Conservation (phyloP, 2,888 invertebrate species). For the Epinotia bilunana region DNA sequence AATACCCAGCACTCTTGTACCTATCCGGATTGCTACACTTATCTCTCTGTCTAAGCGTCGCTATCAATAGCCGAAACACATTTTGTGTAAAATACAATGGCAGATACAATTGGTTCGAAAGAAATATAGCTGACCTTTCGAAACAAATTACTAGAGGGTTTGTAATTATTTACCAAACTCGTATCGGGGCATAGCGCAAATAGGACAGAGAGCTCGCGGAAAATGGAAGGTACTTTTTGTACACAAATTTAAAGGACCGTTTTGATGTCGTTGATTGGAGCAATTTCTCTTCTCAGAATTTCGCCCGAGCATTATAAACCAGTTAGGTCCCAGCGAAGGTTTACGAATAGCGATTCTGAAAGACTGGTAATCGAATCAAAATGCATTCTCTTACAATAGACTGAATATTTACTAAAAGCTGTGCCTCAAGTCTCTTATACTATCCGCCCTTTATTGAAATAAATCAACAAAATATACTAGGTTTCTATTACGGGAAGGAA, state of each 20-base stretch:
- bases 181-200: conserved; percentile 28
- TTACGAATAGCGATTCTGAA: neutral
- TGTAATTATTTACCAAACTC: conserved; percentile 46
- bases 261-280: conserved; percentile 14
- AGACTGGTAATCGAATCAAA: neutral
- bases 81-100: conserved; percentile 40
- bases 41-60: conserved; percentile 4
- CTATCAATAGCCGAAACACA: conserved; percentile 33
- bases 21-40: neutral
- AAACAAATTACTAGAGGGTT: conserved; percentile 46
- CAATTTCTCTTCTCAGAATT: conserved; percentile 2
- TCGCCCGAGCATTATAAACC: conserved; percentile 5
- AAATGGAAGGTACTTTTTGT: conserved; percentile 8
- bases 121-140: conserved; percentile 48
- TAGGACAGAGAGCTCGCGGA: conserved; percentile 5
- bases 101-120: conserved; percentile 42
- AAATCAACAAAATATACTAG: no score
- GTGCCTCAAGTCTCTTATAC: no score
- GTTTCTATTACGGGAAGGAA: neutral
- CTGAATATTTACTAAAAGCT: no score
- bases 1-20: no score
- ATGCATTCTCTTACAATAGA: neutral
- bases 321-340: neutral
- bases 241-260: conserved; percentile 18
- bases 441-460: no score